A percentile compares a stretch with the other conserved stretches of the same genome.
phyloP scores from a whole-genome alignment of 2,797 vertebrate species.

The Echeneis naucrates region DNA sequence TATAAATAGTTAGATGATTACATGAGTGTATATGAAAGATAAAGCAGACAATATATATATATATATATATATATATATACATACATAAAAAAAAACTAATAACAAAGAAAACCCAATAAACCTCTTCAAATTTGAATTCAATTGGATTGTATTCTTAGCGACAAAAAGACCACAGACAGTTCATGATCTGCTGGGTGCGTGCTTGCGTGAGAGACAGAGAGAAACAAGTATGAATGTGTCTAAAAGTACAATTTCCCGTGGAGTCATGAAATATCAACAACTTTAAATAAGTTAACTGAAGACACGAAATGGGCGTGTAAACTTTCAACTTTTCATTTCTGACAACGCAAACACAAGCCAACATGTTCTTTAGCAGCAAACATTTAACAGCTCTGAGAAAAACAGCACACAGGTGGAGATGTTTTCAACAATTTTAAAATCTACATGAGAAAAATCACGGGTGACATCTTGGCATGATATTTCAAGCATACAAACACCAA shows the following conservation, averaged over 20 bases:
- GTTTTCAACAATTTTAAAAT: neutral
- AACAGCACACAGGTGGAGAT: neutral
- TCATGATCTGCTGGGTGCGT: neutral
- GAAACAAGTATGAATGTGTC: conserved; percentile 14
- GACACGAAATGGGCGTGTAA: conserved; percentile 7
- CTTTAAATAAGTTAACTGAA: conserved; percentile 18
- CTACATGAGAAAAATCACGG: neutral
- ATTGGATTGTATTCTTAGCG: conserved; percentile 2
- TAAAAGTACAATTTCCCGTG: conserved; percentile 27
- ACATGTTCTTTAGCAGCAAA: conserved; percentile 1
- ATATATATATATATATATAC: too few relatives aligned
- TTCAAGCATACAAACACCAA: neutral
- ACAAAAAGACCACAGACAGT: conserved; percentile 28
- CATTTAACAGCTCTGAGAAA: conserved; percentile 4
- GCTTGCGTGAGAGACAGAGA: neutral
- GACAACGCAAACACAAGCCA: neutral
- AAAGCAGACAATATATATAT: conserved; percentile 2
- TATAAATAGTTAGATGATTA: conserved; percentile 10
- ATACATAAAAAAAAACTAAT: conserved; percentile 18
- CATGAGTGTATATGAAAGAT: conserved; percentile 12
- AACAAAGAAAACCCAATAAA: conserved; percentile 12
- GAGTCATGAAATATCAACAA: conserved; percentile 10
- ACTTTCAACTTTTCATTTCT: conserved; percentile 6
- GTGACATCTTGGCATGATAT: neutral
- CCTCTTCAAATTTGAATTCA: too few relatives aligned